phyloP scores from a whole-genome alignment of 2,113 vertebrate genomes.

The Bettongia penicillata region DNA sequence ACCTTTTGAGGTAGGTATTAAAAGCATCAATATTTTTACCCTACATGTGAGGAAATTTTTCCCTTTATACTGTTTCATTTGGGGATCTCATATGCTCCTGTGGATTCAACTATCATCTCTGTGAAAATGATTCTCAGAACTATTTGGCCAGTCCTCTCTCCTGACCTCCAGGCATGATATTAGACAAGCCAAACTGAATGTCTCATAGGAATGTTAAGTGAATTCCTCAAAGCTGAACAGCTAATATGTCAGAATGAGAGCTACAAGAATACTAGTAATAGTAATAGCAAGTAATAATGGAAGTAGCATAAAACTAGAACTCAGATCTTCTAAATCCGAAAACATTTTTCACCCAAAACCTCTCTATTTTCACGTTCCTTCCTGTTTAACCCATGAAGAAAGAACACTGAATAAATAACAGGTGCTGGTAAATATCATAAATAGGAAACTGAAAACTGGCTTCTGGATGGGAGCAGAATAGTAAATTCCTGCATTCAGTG shows the following conservation, averaged over 20 bases:
- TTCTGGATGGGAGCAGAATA: background rate
- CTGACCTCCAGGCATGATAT: too few relatives aligned
- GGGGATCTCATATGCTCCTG: too few relatives aligned
- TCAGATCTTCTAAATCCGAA: background rate
- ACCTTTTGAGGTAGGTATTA: background rate
- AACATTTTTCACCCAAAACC: background rate
- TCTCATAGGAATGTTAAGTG: background rate
- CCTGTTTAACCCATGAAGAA: background rate
- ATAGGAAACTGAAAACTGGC: background rate
- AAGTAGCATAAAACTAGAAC: background rate
- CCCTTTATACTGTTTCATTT: too few relatives aligned
- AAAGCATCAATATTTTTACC: background rate
- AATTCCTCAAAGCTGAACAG: background rate
- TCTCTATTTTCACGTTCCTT: background rate
- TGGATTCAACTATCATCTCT: too few relatives aligned
- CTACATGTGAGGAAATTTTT: background rate
- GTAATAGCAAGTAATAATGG: background rate
- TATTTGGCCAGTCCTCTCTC: too few relatives aligned
- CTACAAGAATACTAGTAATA: background rate
- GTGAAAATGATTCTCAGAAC: too few relatives aligned
- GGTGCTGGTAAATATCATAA: background rate
- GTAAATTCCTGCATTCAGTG: conserved; percentile 12
- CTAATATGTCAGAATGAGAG: background rate
- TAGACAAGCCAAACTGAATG: too few relatives aligned
- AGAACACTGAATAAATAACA: background rate